These are phyloP conservation scores for Brevimyrus niger DNA, from an alignment of 2,113 vertebrate genomes.

Conservation along the genomic window DNA sequence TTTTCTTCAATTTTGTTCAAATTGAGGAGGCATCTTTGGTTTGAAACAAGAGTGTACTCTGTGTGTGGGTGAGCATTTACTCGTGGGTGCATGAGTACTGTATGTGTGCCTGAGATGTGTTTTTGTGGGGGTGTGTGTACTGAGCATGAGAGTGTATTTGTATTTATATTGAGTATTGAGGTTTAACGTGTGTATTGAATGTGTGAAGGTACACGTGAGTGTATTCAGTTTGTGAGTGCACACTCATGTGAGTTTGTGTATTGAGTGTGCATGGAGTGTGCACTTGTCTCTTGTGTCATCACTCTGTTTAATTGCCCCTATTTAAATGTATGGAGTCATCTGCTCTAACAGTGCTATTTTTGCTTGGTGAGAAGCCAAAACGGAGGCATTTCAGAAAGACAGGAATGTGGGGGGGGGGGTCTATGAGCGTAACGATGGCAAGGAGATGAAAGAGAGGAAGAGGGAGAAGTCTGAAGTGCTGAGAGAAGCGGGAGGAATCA, in stretches of 20 bases:
- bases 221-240: background rate
- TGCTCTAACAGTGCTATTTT: slow-evolving; percentile 12
- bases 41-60: slow-evolving; percentile 5
- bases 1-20: background rate
- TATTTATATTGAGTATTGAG: slow-evolving; percentile 6
- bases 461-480: background rate
- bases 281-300: background rate
- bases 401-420: background rate
- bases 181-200: background rate
- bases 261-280: slow-evolving; percentile 4
- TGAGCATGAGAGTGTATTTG: slow-evolving; percentile 8
- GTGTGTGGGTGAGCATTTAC: background rate
- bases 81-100: background rate
- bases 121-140: background rate
- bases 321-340: slow-evolving; percentile 17
- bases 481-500: background rate
- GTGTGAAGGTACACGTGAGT: background rate
- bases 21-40: background rate
- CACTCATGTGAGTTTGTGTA: background rate
- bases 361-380: background rate
- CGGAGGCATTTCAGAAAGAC: slow-evolving; percentile 1
- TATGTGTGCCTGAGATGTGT: background rate
- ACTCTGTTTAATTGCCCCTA: slow-evolving; percentile 9
- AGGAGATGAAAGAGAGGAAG: slow-evolving; percentile 16
- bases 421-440: background rate